Conservation (phyloP, 2,797 vertebrate genomes). For the Sebastes ruberrimus region DNA sequence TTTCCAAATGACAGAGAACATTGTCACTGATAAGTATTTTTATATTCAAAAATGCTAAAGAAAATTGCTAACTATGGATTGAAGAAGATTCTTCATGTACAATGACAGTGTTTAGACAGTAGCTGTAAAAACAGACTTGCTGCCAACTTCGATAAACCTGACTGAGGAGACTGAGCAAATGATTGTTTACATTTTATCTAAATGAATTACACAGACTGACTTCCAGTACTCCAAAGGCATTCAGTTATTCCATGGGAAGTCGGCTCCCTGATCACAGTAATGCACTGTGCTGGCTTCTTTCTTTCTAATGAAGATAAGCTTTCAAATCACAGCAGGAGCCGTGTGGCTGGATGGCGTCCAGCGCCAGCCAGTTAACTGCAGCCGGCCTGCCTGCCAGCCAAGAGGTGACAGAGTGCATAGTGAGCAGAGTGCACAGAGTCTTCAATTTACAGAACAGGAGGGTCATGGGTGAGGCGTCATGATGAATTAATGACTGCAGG, state of each 20-base stretch:
- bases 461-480: conserved; percentile 44
- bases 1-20: background rate
- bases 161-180: background rate
- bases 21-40: background rate
- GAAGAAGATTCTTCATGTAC: background rate
- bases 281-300: conserved; percentile 48
- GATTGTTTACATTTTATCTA: conserved; percentile 13
- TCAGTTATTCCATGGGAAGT: conserved; percentile 41
- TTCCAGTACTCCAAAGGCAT: conserved; percentile 40
- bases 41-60: background rate
- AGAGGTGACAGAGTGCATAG: conserved; percentile 65
- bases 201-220: background rate
- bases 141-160: conserved; percentile 32
- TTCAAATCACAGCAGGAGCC: conserved; percentile 64
- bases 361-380: conserved; percentile 47
- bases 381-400: conserved; percentile 47
- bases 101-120: conserved; percentile 14
- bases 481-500: conserved; percentile 61
- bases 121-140: conserved; percentile 7
- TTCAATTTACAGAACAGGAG: conserved; percentile 40
- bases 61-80: background rate
- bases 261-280: conserved; percentile 59
- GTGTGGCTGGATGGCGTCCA: conserved; percentile 64
- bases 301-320: conserved; percentile 73
- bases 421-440: conserved; percentile 39